Conservation (phyloP, 2,797 vertebrate species). For the Tragelaphus oryx region DNA sequence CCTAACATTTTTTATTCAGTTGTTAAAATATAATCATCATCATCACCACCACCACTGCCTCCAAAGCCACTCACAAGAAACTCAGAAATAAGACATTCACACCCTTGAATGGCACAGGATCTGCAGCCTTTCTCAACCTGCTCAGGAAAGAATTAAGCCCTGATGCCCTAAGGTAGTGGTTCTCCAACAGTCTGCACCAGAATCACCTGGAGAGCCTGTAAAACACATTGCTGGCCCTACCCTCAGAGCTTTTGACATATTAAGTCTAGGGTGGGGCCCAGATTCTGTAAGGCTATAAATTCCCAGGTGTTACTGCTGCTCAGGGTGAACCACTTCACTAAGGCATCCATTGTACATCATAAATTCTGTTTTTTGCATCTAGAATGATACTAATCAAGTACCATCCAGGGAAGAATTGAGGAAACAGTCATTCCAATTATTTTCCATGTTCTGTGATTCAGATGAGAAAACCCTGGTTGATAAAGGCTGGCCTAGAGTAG, state of each 20-base stretch:
- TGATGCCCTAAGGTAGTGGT: neutral
- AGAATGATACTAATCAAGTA: neutral
- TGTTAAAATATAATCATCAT: neutral
- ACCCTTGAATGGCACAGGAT: neutral
- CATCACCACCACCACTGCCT: neutral
- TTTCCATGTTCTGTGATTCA: neutral
- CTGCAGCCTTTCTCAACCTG: constrained; percentile 46
- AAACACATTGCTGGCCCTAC: neutral
- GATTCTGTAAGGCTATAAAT: neutral
- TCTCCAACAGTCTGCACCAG: neutral
- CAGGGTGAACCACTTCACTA: neutral
- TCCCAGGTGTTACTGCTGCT: neutral
- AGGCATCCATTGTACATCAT: neutral
- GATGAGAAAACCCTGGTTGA: constrained; percentile 19
- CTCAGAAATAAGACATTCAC: constrained; percentile 11
- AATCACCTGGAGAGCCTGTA: neutral
- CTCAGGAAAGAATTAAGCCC: neutral
- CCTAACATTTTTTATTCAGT: constrained; percentile 25
- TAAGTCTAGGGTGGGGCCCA: neutral
- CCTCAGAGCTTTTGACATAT: neutral
- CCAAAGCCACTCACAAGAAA: constrained; percentile 28
- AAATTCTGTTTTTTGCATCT: neutral
- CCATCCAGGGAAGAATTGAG: neutral
- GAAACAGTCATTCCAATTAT: neutral
- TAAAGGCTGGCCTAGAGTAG: constrained; percentile 33